Evolutionary conservation across 2,888 invertebrate species (phyloP).

Genomic region (Lacanobia wlatinum): DNA sequence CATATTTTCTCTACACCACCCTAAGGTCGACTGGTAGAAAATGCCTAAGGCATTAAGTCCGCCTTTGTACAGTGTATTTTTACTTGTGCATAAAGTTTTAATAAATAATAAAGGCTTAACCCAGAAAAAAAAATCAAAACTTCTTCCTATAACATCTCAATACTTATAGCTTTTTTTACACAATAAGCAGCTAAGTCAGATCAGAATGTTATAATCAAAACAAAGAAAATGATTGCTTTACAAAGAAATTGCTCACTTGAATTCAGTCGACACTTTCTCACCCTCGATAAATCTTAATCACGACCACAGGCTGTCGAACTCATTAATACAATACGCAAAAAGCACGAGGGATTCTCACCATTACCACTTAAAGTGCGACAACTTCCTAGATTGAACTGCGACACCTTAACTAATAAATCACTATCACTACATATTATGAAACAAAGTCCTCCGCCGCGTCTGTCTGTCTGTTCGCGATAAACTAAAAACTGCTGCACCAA

Average conservation of each 20-base stretch:
- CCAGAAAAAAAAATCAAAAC: no score
- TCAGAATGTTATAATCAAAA: neutral
- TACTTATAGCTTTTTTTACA: neutral
- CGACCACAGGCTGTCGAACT: neutral
- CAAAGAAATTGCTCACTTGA: slow-evolving; percentile 12
- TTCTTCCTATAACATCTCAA: no score
- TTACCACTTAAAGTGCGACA: neutral
- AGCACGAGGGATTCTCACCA: slow-evolving; percentile 19
- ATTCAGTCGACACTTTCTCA: slow-evolving; percentile 31
- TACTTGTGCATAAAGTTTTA: no score
- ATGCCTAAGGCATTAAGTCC: no score
- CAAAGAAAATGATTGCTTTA: neutral
- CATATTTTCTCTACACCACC: no score
- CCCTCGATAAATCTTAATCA: slow-evolving; percentile 27
- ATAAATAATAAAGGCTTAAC: no score
- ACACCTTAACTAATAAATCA: neutral
- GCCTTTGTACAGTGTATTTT: no score
- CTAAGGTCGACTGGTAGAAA: no score
- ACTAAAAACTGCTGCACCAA: no score
- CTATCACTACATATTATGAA: no score
- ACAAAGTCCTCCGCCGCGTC: no score
- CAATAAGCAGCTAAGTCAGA: neutral
- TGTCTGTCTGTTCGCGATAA: no score
- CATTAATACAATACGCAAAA: slow-evolving; percentile 3
- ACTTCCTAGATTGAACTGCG: neutral